Evolutionary conservation across 1,140 invertebrate genomes (phyloP), one percentile per base, ranked within the genome.

Genomic region (Cotesia typhae): DNA sequence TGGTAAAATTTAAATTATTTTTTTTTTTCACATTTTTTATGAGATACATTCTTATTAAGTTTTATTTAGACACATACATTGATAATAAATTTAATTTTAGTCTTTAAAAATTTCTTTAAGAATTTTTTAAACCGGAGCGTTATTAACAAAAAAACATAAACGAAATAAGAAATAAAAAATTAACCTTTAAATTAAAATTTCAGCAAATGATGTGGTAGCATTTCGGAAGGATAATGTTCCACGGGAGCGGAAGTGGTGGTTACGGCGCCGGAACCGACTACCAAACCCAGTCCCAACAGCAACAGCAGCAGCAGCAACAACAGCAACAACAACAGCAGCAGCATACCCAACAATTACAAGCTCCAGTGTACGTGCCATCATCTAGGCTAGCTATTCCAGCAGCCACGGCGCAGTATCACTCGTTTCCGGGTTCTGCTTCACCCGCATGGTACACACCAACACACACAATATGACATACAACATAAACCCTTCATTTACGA

Each of bases 241-340:
- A 87, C 85, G 84, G 85, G 75, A 85, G 82, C 78, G 83, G 84
- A 77, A 84, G 83, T 69, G 79, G 81, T 70, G 83, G 84, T 74
- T 86, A 86, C 83, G 85, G 84, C 76, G 81, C 83, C 72, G 81
- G 83, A 76, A 83, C 84, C 73, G 84, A 87, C 36, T 85, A 86
- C 77, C 85, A 87, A 74, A 83, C 85, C 47, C 73, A 74, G 66
- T 67, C 61, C 4, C 72, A 74, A 51, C 72, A 74, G 61, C 72
- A 74, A 17, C 70, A 72, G 17, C 84, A 85, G n/a, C 84, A 85
- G 65, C 84, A 82, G 53, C 81, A 85, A 67, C 83, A 85, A 70
- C 74, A 85, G 1, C 85, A 87, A 37, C 84, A 85, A 17, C 84
- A 85, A 12, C 84, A 85, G 69, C 84, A 83, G 55, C 82, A 86